Evolutionary conservation across 2,113 vertebrate species (phyloP).

Genomic region (Myrmecobius fasciatus): DNA sequence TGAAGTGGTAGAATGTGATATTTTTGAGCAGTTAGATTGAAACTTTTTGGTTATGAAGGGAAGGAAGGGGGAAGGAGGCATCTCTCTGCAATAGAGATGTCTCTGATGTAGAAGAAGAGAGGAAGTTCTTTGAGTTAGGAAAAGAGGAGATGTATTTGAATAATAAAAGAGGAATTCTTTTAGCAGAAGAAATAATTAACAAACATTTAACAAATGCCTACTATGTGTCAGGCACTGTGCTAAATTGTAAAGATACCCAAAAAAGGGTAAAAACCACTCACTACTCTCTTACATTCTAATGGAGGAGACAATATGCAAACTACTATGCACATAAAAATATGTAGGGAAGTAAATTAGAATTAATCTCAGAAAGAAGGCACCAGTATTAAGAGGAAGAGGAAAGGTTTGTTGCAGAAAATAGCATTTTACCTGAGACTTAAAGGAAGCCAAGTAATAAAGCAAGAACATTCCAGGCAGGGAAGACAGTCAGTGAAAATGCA

Average conservation of each 20-base stretch:
- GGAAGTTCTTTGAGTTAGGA: background rate
- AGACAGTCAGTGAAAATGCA: background rate
- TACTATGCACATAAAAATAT: background rate
- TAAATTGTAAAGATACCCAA: background rate
- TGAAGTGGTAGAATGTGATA: background rate
- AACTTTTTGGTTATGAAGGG: background rate
- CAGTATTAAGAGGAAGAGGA: background rate
- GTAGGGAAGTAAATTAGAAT: background rate
- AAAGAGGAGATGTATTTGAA: background rate
- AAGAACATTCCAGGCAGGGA: background rate
- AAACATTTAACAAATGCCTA: background rate
- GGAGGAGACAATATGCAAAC: background rate
- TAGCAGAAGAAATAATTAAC: background rate
- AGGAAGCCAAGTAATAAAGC: background rate
- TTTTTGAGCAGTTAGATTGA: background rate
- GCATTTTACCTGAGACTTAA: background rate
- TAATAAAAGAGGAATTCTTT: background rate
- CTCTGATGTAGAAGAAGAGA: background rate
- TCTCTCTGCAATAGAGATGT: background rate
- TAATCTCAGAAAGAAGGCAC: background rate
- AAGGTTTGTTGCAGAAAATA: background rate
- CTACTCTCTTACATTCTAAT: background rate
- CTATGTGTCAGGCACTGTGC: background rate
- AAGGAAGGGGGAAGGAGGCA: background rate
- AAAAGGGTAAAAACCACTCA: background rate